Evolutionary conservation across 2,888 invertebrate genomes (phyloP).

Genomic region (Coleophora deauratella): DNA sequence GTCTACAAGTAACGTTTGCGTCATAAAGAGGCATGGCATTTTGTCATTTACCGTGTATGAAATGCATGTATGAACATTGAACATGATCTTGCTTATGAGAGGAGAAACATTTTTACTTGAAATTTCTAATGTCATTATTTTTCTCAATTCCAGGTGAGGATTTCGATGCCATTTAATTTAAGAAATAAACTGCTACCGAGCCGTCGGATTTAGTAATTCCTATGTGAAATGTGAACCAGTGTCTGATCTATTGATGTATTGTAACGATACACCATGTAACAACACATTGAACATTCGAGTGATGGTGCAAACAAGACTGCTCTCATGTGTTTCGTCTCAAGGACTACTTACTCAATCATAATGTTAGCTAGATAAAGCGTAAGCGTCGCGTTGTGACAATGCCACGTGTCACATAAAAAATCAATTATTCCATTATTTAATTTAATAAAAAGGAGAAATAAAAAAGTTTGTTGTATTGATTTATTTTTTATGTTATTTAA

Average conservation of each 20-base stretch:
- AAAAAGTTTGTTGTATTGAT: slow-evolving; percentile 56
- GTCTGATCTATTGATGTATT: slow-evolving; percentile 28
- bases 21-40: too few species aligned
- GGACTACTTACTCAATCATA: slow-evolving; percentile 31
- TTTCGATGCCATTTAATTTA: slow-evolving; percentile 71
- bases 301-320: slow-evolving; percentile 26
- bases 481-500: slow-evolving; percentile 66
- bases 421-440: slow-evolving; percentile 70
- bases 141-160: slow-evolving; percentile 53
- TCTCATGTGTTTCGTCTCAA: slow-evolving; percentile 22
- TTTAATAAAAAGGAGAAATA: slow-evolving; percentile 38
- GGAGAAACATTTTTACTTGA: too few species aligned
- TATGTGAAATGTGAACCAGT: slow-evolving; percentile 54
- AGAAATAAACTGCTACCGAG: slow-evolving; percentile 55
- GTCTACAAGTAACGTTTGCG: too few species aligned
- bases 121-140: background rate
- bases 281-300: slow-evolving; percentile 18
- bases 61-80: too few species aligned
- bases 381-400: slow-evolving; percentile 23
- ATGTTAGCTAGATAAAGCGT: slow-evolving; percentile 38
- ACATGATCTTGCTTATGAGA: too few species aligned
- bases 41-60: too few species aligned
- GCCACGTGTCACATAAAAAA: slow-evolving; percentile 37
- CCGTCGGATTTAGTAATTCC: slow-evolving; percentile 45
- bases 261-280: slow-evolving; percentile 8